A percentile compares a stretch with the other conserved stretches of the same genome.
phyloP scores from a whole-genome alignment of 2,888 invertebrate species.

The Muschampia plurimacula region DNA sequence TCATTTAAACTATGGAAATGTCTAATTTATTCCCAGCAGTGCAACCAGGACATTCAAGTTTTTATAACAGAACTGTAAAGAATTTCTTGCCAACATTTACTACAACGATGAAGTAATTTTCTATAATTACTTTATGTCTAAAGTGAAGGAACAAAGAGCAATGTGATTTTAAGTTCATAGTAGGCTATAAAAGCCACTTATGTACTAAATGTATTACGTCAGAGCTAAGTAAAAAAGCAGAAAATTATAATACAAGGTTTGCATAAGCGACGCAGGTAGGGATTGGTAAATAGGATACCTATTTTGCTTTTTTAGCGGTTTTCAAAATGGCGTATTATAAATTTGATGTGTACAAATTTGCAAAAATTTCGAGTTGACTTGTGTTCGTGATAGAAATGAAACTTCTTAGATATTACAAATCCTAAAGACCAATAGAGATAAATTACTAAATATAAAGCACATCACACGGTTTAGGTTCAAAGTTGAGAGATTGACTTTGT shows the following conservation, averaged over 20 bases:
- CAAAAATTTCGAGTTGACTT: no score
- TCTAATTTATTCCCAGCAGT: constrained; percentile 36
- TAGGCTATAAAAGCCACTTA: constrained; percentile 8
- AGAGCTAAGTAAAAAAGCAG: background rate
- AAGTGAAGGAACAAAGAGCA: constrained; percentile 7
- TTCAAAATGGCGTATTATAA: no score
- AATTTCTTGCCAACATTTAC: constrained; percentile 30
- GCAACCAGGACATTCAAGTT: constrained; percentile 27
- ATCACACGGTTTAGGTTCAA: no score
- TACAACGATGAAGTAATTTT: constrained; percentile 28
- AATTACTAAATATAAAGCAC: no score
- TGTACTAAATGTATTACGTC: constrained; percentile 10
- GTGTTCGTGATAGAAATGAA: no score
- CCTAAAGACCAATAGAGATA: no score
- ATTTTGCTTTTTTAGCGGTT: no score
- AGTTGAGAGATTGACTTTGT: no score
- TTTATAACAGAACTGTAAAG: constrained; percentile 31
- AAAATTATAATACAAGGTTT: background rate
- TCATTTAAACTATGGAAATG: constrained; percentile 39
- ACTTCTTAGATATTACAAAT: no score
- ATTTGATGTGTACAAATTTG: no score
- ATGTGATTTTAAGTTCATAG: constrained; percentile 18
- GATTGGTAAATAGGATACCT: no score
- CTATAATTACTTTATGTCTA: constrained; percentile 24
- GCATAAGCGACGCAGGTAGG: no score